Base-by-base conservation (phyloP, 2,113 vertebrate genomes). In the Dasypus novemcinctus region DNA sequence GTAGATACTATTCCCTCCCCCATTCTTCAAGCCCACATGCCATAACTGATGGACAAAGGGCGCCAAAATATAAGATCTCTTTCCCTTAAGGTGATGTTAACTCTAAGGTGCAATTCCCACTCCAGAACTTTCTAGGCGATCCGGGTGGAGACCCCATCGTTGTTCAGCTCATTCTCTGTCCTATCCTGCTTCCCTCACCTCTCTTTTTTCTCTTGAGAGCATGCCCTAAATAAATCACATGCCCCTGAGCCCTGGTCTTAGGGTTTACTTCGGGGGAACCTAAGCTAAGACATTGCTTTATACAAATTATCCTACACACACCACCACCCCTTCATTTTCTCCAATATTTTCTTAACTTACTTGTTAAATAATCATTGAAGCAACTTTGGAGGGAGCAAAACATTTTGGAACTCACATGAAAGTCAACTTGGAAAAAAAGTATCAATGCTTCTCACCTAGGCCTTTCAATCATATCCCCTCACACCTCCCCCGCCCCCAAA, bases 341-440 rank as follows among this genome's bases (percentile, higher is more conserved):
- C 38, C 27, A 71, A 84, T 83, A 4, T 10, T 10, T 6, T 68
- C 8, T 71, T 52, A 90, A 59, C 7, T 1, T 91, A 43, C 43
- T 75, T 64, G 8, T 79, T 89, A 31, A 72, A 46, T 92, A 78
- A 59, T 29, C 72, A 36, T 13, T 41, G 68, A 57, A 95, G 38
- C 52, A 92, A 76, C 25, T 57, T 57, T 71, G 4, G 18, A 93
- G 76, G 57, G 2, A 84, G 2, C n/a, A 81, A 43, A 87, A 5
- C 7, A 72, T 59, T 91, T 86, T 93, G 25, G 6, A 83, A 85
- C n/a, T n/a, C 38, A 59, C 4, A n/a, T n/a, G 63, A 91, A 82
- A 88, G n/a, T 9, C 3, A 20, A 85, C 83, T 76, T 69, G 25
- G 21, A 9, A 81, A 82, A 78, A 64, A 38, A 68, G 18, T 15